Evolutionary conservation across 1,140 invertebrate species (phyloP).

Genomic region (Rhopalosiphum maidis): DNA sequence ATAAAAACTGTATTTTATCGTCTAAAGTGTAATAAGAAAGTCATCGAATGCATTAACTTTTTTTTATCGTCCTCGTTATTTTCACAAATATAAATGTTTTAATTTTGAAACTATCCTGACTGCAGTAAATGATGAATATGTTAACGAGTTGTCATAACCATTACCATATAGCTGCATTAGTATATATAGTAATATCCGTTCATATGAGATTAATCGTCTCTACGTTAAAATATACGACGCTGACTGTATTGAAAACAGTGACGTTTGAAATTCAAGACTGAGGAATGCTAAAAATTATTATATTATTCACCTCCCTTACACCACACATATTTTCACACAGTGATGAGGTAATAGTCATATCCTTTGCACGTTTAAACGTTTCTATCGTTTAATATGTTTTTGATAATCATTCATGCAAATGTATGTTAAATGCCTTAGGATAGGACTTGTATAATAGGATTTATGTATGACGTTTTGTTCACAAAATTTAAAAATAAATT

Average conservation of each 20-base stretch:
- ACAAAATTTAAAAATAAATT: background rate
- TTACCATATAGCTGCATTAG: background rate
- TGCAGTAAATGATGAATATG: background rate
- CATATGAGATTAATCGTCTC: background rate
- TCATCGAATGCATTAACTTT: conserved; percentile 4
- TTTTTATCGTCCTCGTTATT: background rate
- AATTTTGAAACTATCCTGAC: background rate
- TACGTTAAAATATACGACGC: background rate
- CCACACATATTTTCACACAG: too few relatives aligned
- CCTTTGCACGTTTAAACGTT: background rate
- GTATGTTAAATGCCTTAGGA: background rate
- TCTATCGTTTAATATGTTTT: background rate
- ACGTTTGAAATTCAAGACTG: background rate
- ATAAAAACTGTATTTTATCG: conserved; percentile 3
- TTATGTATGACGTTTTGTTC: background rate
- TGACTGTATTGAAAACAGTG: conserved; percentile 10
- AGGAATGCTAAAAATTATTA: background rate
- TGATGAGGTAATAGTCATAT: background rate
- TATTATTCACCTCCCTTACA: background rate
- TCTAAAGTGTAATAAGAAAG: conserved; percentile 10
- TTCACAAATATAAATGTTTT: conserved; percentile 14
- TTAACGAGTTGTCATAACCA: conserved; percentile 4
- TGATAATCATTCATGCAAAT: background rate
- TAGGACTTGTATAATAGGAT: background rate
- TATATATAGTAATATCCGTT: background rate